phyloP scores from a whole-genome alignment of 2,888 invertebrate species.

The Barypeithes pellucidus region DNA sequence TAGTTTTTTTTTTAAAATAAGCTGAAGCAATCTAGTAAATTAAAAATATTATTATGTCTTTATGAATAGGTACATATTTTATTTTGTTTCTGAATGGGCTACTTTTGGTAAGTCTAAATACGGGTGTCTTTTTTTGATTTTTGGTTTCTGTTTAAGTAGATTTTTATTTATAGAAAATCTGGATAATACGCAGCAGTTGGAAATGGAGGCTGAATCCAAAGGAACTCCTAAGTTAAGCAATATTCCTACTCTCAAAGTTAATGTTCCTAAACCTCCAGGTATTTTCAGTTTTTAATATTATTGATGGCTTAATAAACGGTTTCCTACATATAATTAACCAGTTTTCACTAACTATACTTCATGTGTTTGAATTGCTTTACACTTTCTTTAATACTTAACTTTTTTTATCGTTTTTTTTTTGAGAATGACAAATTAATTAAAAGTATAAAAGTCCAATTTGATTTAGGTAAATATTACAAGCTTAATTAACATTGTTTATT shows the following conservation, averaged over 20 bases:
- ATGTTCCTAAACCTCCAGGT: constrained; percentile 67
- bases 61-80: too few relatives aligned
- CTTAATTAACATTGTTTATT: too few relatives aligned
- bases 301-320: constrained; percentile 2
- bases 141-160: constrained; percentile 35
- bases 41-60: too few relatives aligned
- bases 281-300: constrained; percentile 54
- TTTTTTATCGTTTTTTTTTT: too few relatives aligned
- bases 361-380: background rate
- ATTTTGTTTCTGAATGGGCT: too few relatives aligned
- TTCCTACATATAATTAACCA: background rate
- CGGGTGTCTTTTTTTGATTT: background rate
- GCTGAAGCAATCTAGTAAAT: too few relatives aligned
- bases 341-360: constrained; percentile 6
- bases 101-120: too few relatives aligned
- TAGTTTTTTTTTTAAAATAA: too few relatives aligned
- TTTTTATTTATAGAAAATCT: constrained; percentile 66
- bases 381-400: background rate
- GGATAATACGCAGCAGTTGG: constrained; percentile 66
- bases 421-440: too few relatives aligned
- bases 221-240: constrained; percentile 61
- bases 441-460: too few relatives aligned
- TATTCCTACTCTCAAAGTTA: constrained; percentile 67
- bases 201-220: constrained; percentile 62
- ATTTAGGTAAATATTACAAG: too few relatives aligned